Percentiles rank a stretch among this genome's conserved stretches.
Conservation (phyloP, 2,797 vertebrate genomes). For the Rallus crepitans region DNA sequence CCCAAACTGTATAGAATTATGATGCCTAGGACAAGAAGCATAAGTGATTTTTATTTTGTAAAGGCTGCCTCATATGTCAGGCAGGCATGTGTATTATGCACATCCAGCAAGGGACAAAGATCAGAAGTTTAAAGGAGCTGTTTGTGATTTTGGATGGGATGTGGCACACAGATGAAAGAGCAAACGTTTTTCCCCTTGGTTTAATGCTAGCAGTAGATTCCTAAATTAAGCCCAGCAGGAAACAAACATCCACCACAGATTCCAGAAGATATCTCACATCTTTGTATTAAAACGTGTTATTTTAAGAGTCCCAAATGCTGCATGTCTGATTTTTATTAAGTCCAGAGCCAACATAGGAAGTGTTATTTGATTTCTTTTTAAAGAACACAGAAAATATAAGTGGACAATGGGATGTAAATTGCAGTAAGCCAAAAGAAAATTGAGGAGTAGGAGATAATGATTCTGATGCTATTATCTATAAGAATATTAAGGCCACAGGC, state of each 20-base stretch:
- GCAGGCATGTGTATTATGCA: slow-evolving; percentile 43
- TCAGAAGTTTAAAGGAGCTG: slow-evolving; percentile 62
- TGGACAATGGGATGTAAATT: slow-evolving; percentile 72
- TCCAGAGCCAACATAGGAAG: slow-evolving; percentile 46
- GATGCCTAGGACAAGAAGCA: slow-evolving; percentile 34
- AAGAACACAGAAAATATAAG: slow-evolving; percentile 67
- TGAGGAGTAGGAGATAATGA: slow-evolving; percentile 65
- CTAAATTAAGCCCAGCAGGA: slow-evolving; percentile 72
- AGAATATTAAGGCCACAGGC: slow-evolving; percentile 34
- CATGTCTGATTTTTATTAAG: slow-evolving; percentile 67
- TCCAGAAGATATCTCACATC: slow-evolving; percentile 70
- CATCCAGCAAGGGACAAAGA: slow-evolving; percentile 74
- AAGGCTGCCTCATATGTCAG: slow-evolving; percentile 64
- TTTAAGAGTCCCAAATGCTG: slow-evolving; percentile 61
- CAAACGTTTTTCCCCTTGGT: slow-evolving; percentile 47
- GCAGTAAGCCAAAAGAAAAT: slow-evolving; percentile 75
- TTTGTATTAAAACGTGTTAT: slow-evolving; percentile 66
- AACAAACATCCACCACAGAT: slow-evolving; percentile 61
- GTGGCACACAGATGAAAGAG: slow-evolving; percentile 56
- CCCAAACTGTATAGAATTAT: slow-evolving; percentile 26
- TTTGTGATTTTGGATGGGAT: slow-evolving; percentile 61
- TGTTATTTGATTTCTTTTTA: slow-evolving; percentile 62
- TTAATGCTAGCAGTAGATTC: slow-evolving; percentile 56
- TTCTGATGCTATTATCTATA: slow-evolving; percentile 46
- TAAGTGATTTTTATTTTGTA: slow-evolving; percentile 8